Percentiles rank a stretch among this genome's conserved stretches.
These are phyloP conservation scores for Spheniscus humboldti DNA, from an alignment of 2,797 vertebrate genomes.

Conservation along the genomic window DNA sequence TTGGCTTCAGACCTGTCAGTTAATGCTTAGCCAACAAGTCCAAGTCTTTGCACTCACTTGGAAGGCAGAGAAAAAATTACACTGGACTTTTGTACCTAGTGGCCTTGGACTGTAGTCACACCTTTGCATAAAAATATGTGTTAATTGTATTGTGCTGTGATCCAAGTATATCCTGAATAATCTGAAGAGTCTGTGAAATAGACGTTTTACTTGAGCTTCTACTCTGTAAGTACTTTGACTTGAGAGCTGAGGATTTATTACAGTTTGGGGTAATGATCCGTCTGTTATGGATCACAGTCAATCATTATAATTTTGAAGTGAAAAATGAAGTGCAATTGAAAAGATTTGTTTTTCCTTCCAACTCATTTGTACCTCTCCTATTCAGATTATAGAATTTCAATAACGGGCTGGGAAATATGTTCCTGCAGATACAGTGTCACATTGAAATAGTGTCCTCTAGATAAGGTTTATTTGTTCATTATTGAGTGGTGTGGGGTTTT, in stretches of 20 bases:
- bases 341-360: constrained; percentile 59
- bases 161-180: not conserved
- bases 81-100: not conserved
- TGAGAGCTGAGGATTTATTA: constrained; percentile 41
- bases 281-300: constrained; percentile 46
- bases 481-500: not conserved
- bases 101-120: not conserved
- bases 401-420: not conserved
- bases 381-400: constrained; percentile 58
- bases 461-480: constrained; percentile 38
- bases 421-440: not conserved
- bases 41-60: not conserved
- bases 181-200: not conserved
- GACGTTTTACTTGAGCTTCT: not conserved
- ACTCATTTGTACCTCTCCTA: constrained; percentile 56
- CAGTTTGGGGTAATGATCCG: constrained; percentile 32
- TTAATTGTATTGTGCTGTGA: not conserved
- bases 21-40: not conserved
- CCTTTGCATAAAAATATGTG: not conserved
- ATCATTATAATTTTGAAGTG: constrained; percentile 50
- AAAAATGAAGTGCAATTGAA: constrained; percentile 44
- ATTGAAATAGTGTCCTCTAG: constrained; percentile 32
- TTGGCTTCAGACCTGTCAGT: not conserved
- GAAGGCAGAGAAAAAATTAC: not conserved
- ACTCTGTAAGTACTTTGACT: not conserved